Base-by-base conservation (phyloP, 2,113 vertebrate species). In the Bufo bufo region DNA sequence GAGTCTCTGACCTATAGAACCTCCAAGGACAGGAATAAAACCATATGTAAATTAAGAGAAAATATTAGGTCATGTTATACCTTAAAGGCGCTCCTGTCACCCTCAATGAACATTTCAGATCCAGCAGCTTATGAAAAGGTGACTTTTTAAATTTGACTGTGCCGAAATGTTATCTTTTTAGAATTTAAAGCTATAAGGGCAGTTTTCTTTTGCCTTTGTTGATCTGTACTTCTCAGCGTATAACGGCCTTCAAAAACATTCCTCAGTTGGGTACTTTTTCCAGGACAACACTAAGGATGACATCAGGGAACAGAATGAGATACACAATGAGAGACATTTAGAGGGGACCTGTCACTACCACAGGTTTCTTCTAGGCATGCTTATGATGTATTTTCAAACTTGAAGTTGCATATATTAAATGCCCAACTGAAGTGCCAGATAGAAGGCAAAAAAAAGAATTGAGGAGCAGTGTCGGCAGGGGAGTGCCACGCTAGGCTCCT, bases 51-150 rank as follows among this genome's bases (percentile, higher is more conserved):
- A 58, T 58, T 4, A 43, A 58, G 12, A 17, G 52, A 59, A 78
- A 56, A 56, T 79, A 58, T 80, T 33, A 56, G 50, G 77, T 80
- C 54, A 80, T 80, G 77, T 80, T 56, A 6, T 80, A 58, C 77
- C 23, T 33, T 80, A 33, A 33, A 59, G 77, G 77, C 54, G 12
- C 77, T 33, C 52, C 77, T 80, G 77, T 80, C 77, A 58, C 77
- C 54, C 16, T 80, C 3, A 14, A 58, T 80, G 52, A 80, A 58
- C 77, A 59, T 80, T 80, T 80, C n/a, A 59, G 20, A 58, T 58
- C 13, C 77, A 80, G 52, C 13, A 33, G 54, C 54, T 33, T 10
- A n/a, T 78, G 50, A 78, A 80, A 58, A 80, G n/a, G 54, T 80
- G 23, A 58, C 54, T 59, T 13, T 80, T 75, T 6, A 59, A 43